These are phyloP conservation scores for Dendrolimus pini DNA, from an alignment of 2,888 invertebrate genomes.

Conservation along the genomic window DNA sequence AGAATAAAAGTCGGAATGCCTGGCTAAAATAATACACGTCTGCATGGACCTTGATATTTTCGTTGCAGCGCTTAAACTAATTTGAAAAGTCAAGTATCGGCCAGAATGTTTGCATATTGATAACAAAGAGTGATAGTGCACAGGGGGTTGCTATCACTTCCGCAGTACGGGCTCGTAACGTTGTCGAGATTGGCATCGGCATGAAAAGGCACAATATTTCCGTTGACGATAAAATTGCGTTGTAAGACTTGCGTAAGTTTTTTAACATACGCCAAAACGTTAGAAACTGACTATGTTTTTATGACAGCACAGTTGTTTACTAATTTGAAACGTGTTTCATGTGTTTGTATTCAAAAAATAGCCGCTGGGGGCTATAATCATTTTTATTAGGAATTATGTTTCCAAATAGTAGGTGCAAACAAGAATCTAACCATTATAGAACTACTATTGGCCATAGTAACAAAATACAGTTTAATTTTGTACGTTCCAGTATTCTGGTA, in stretches of 20 bases:
- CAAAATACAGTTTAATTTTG: too few species aligned
- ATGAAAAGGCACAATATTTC: conserved; percentile 9
- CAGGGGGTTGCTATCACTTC: conserved; percentile 14
- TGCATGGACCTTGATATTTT: too few species aligned
- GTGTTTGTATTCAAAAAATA: conserved; percentile 26
- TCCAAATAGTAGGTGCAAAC: conserved; percentile 13
- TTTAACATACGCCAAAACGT: conserved; percentile 11
- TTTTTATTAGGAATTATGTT: conserved; percentile 23
- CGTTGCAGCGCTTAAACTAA: background rate
- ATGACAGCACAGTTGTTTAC: conserved; percentile 40
- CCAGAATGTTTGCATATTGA: conserved; percentile 16
- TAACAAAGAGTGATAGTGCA: conserved; percentile 8
- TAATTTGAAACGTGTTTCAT: conserved; percentile 23
- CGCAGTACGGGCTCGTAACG: conserved; percentile 15
- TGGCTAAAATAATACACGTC: too few species aligned
- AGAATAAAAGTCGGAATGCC: too few species aligned
- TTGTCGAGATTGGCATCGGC: conserved; percentile 16
- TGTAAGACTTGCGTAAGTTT: background rate
- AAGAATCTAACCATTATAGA: conserved; percentile 3
- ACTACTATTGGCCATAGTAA: too few species aligned
- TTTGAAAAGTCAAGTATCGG: conserved; percentile 9
- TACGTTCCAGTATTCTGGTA: too few species aligned
- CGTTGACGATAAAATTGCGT: background rate
- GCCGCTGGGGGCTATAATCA: conserved; percentile 18
- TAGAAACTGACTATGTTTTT: conserved; percentile 36